Evolutionary conservation across 2,797 vertebrate species (phyloP), one percentile per base, ranked within the genome.

Genomic region (Remorina albescens): DNA sequence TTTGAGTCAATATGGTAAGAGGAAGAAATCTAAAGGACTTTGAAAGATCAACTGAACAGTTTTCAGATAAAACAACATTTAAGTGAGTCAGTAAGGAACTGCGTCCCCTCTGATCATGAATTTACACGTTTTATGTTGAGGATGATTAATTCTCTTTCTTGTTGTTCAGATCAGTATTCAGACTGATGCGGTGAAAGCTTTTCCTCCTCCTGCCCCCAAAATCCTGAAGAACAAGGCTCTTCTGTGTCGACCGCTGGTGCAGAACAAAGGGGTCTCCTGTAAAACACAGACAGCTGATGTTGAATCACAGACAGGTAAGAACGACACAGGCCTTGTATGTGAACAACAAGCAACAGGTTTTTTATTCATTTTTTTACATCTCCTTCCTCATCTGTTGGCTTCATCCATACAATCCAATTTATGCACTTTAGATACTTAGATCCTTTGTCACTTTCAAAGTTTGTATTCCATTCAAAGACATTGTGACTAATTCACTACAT

Each of bases 191-290:
- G 86, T 92, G 44, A 96, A 95, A 84, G 68, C 92, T n/a, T 60
- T 41, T 19, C 93, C 94, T 41, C 65, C 91, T 2, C 86, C 96
- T 6, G 90, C 92, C 19, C 93, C 94, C 11, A 95, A 96, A 69
- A 90, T 97, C 66, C 94, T 99, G 36, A 99, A 99, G 93, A 99
- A 99, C 93, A 99, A 99, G 88, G 96, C 98, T 11, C 91, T 99
- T 42, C 88, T 99, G 51, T 99, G 98, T 82, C 95, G 96, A 55
- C 98, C 98, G 2, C 95, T 99, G 86, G 97, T 96, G 50, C 96
- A 97, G 88, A 98, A 97, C 80, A 99, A 98, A 92, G 98, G 96
- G 39, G 95, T 97, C 19, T 96, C 96, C 0, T 99, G 98, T 88
- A 97, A 94, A 89, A 96, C 96, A 37, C 96, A 98, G 79, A 96